Evolutionary conservation across 2,888 invertebrate species (phyloP).

Genomic region (Argyresthia albistria): DNA sequence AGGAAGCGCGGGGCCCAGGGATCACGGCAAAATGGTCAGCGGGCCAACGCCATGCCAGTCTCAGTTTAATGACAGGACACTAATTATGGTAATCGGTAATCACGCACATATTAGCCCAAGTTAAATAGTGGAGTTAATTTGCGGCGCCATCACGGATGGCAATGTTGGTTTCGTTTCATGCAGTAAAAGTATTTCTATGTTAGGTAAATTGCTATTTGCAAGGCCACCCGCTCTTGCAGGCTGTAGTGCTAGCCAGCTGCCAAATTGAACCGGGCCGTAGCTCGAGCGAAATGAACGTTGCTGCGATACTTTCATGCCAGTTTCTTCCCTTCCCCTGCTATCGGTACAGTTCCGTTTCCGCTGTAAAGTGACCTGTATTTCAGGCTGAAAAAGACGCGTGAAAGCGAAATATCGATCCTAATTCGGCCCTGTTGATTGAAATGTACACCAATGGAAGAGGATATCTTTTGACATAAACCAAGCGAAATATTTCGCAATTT

Average conservation of each 20-base stretch:
- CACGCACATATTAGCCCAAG: constrained; percentile 34
- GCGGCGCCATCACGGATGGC: background rate
- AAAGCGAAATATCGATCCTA: constrained; percentile 16
- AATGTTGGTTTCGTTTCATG: background rate
- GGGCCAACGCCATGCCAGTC: constrained; percentile 29
- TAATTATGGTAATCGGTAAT: constrained; percentile 59
- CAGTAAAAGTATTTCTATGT: constrained; percentile 4
- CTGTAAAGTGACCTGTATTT: constrained; percentile 18
- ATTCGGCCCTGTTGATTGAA: constrained; percentile 26
- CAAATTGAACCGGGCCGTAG: constrained; percentile 55
- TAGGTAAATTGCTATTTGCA: constrained; percentile 55
- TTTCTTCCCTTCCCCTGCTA: constrained; percentile 19
- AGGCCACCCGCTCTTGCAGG: constrained; percentile 37
- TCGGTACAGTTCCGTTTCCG: constrained; percentile 23
- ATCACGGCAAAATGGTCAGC: constrained; percentile 40
- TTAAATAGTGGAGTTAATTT: constrained; percentile 19
- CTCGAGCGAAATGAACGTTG: constrained; percentile 42
- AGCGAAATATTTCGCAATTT: background rate
- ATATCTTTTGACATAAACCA: background rate
- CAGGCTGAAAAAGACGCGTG: constrained; percentile 22
- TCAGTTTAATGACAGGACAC: constrained; percentile 47
- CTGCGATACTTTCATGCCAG: constrained; percentile 32
- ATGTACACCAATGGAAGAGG: constrained; percentile 5
- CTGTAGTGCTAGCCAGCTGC: constrained; percentile 41
- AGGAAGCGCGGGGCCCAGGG: constrained; percentile 45